phyloP scores from a whole-genome alignment of 2,113 vertebrate genomes.

The Amphiprion percula region DNA sequence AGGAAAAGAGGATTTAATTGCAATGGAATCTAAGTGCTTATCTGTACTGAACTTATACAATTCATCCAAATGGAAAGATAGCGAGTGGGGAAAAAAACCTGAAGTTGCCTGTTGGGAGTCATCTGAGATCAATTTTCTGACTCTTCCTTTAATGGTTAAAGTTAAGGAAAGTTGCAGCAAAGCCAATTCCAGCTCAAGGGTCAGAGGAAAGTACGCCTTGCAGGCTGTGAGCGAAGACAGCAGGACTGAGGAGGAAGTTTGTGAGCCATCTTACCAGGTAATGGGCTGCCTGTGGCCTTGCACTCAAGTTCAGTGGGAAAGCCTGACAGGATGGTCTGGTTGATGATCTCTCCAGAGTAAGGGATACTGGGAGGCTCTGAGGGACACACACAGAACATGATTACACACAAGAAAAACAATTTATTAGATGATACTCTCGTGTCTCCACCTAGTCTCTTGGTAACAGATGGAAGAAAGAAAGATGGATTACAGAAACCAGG shows the following conservation, averaged over 20 bases:
- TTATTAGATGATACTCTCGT: constrained; percentile 3
- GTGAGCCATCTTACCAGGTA: constrained; percentile 85
- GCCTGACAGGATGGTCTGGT: constrained; percentile 91
- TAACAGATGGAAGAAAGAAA: neutral
- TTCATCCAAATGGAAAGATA: constrained; percentile 23
- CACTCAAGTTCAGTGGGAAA: constrained; percentile 91
- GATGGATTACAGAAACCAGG: constrained; percentile 9
- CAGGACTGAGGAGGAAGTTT: constrained; percentile 3
- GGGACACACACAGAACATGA: constrained; percentile 52
- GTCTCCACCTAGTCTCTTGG: constrained; percentile 13
- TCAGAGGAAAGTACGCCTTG: neutral
- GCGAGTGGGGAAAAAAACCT: neutral
- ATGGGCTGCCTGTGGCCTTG: constrained; percentile 89
- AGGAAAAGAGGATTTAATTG: constrained; percentile 15
- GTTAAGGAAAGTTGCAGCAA: constrained; percentile 30
- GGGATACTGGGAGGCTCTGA: constrained; percentile 92
- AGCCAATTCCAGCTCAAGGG: neutral
- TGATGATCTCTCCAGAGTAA: constrained; percentile 86
- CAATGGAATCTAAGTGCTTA: constrained; percentile 26
- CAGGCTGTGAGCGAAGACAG: constrained; percentile 18
- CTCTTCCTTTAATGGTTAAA: constrained; percentile 33
- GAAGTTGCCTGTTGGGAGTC: constrained; percentile 25
- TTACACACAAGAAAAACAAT: constrained; percentile 21
- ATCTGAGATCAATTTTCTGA: constrained; percentile 56
- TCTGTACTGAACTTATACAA: constrained; percentile 6